A percentile compares a stretch with the other conserved stretches of the same genome.
phyloP scores from a whole-genome alignment of 2,113 vertebrate genomes.

The Anhinga rufa region DNA sequence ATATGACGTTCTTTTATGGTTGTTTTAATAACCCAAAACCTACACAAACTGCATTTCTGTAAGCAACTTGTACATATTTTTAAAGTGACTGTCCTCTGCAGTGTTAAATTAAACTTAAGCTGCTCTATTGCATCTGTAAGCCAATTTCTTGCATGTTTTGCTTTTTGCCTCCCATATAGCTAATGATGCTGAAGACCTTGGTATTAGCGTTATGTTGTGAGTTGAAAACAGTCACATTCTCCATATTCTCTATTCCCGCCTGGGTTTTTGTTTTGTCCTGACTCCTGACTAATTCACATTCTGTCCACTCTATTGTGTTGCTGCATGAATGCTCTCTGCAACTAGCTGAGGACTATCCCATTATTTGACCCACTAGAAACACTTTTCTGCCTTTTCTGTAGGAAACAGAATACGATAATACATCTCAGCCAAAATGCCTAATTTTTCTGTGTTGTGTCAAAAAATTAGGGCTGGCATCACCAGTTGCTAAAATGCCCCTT shows the following conservation, averaged over 20 bases:
- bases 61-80: not conserved
- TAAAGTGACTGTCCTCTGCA: not conserved
- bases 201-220: not conserved
- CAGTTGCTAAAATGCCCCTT: not conserved
- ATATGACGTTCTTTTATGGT: accelerated
- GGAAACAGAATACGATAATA: constrained; percentile 15
- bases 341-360: constrained; percentile 47
- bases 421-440: not conserved
- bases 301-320: constrained; percentile 26
- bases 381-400: constrained; percentile 45
- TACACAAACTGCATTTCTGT: not conserved
- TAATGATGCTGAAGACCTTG: not conserved
- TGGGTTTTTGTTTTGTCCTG: not conserved
- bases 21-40: not conserved
- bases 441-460: not conserved
- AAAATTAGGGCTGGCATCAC: not conserved
- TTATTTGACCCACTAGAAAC: constrained; percentile 46
- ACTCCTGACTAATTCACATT: constrained; percentile 64
- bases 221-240: not conserved
- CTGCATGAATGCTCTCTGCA: constrained; percentile 62
- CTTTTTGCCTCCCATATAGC: not conserved
- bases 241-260: not conserved
- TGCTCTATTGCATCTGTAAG: not conserved
- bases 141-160: not conserved
- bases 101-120: not conserved